Base-by-base conservation (phyloP, 2,113 vertebrate species). In the Pipa parva region DNA sequence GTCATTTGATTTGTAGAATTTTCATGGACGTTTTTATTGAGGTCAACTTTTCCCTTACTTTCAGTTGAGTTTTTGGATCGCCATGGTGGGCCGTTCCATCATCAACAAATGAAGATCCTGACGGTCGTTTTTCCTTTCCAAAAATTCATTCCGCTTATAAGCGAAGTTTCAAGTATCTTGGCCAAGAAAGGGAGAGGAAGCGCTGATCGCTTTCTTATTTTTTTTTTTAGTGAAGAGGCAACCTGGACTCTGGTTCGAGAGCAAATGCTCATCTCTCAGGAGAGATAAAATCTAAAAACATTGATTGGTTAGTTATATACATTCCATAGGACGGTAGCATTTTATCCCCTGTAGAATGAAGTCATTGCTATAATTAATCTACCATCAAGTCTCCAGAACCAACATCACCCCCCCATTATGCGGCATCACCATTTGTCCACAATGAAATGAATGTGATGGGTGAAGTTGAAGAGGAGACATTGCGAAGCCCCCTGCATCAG, bases 281-380 rank as follows among this genome's bases (percentile, higher is more conserved):
- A 18, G 22, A 20, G 11, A 52, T 18, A 60, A 52, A 69, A 58
- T 5, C 5, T 20, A 36, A 69, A 52, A 60, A 33, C 31, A 39
- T 51, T 51, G 46, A 28, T 28, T n/a, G 50, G 46, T 60, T 11
- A 60, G 39, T 37, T 52, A 69, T 68, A 37, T 69, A 69, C 56
- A 69, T 18, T 20, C 29, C 46, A 46, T 31, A 28, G 45, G 57
- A 37, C 7, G 27, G 27, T 33, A 54, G 18, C 26, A 42, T 36
- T 42, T 7, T 5, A 59, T 55, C 26, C 54, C 55, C 54, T 26
- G 36, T 36, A 11, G 22, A 24, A 24, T n/a, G 51, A 51, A 9
- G 5, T 57, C 55, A 22, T 2, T 29, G 9, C 12, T 52, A 52
- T 52, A 39, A 28, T 66, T 46, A 22, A 48, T 37, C 56, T 39